phyloP scores from a whole-genome alignment of 2,113 vertebrate species.

The Lampris incognitus region DNA sequence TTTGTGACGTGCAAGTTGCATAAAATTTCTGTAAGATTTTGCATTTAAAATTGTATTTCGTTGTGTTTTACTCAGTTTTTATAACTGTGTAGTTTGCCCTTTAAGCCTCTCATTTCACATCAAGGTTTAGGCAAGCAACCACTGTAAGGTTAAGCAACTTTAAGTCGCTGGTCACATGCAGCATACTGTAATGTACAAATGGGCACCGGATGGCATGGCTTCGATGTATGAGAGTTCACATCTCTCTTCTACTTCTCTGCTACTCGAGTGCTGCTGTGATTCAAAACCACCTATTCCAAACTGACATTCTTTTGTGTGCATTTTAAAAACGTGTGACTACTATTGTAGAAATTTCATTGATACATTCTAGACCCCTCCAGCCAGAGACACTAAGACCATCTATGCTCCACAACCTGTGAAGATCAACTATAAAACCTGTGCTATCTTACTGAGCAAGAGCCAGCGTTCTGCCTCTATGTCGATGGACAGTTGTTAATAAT shows the following conservation, averaged over 20 bases:
- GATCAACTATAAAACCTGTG: too few species aligned
- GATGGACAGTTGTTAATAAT: slow-evolving; percentile 81
- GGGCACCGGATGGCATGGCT: slow-evolving; percentile 64
- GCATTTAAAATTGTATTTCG: slow-evolving; percentile 41
- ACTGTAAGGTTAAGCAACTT: slow-evolving; percentile 45
- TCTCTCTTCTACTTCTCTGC: slow-evolving; percentile 26
- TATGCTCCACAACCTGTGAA: slow-evolving; percentile 16
- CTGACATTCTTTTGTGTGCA: slow-evolving; percentile 5
- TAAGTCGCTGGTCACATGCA: slow-evolving; percentile 45
- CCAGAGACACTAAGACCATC: slow-evolving; percentile 1
- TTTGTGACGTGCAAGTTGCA: slow-evolving; percentile 1
- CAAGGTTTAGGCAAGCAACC: slow-evolving; percentile 42
- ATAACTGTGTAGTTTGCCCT: slow-evolving; percentile 28
- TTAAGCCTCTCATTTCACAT: slow-evolving; percentile 40
- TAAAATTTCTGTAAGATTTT: slow-evolving; percentile 17
- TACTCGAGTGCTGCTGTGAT: slow-evolving; percentile 31
- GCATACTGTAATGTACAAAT: slow-evolving; percentile 72
- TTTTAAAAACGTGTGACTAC: slow-evolving; percentile 14
- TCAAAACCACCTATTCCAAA: slow-evolving; percentile 1
- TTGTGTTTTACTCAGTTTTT: slow-evolving; percentile 42
- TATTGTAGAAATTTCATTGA: slow-evolving; percentile 32
- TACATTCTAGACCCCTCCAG: slow-evolving; percentile 43
- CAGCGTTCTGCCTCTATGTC: slow-evolving; percentile 64
- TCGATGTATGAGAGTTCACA: slow-evolving; percentile 20
- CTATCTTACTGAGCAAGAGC: slow-evolving; percentile 59